Base-by-base conservation (phyloP, 2,797 vertebrate genomes). In the Lutra lutra region DNA sequence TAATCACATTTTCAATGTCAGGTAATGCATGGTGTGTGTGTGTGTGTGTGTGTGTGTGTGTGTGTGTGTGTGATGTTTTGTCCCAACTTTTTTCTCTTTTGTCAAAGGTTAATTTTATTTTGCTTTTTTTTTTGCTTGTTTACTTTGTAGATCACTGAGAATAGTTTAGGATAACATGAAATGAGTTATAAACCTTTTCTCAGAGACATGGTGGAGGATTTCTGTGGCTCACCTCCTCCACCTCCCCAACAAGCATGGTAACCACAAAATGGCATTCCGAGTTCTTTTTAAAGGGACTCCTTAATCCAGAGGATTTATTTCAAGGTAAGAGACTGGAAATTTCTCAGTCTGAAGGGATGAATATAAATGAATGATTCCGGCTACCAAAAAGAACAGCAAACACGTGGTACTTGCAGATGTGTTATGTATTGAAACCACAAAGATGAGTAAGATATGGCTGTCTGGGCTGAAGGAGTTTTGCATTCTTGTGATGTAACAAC, bases 211-310 rank as follows among this genome's bases (percentile, higher is more conserved):
- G 32, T n/a, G 1, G 21, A 18, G 54, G 35, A 35, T n/a, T 86
- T 86, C 51, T 83, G 17, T 15, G 27, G 27, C 23, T 72, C 23
- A 35, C 29, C 0, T 38, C 51, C 18, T 92, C 17, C 9, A 75
- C 7, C 14, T 80, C 89, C 21, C 46, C 32, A 54, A 51, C 20
- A 64, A 82, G n/a, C 20, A 25, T 9, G 12, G 0, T 66, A 77
- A 75, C 10, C 32, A 3, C 9, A 83, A 70, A 89, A 84, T 84
- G 48, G 66, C 9, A 51, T 86, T 78, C 13, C 3, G 46, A 43
- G 93, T 62, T 91, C 15, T 91, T 80, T 87, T 84, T 91, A 48
- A 79, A 95, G 13, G 27, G 86, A 96, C 87, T 25, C 1, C 3
- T 86, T 75, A 7, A 72, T 72, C n/a, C 32, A 17, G 40, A 60